A percentile compares a stretch with the other conserved stretches of the same genome.
phyloP scores from a whole-genome alignment of 2,797 vertebrate genomes.

The Onychomys leucogaster region DNA sequence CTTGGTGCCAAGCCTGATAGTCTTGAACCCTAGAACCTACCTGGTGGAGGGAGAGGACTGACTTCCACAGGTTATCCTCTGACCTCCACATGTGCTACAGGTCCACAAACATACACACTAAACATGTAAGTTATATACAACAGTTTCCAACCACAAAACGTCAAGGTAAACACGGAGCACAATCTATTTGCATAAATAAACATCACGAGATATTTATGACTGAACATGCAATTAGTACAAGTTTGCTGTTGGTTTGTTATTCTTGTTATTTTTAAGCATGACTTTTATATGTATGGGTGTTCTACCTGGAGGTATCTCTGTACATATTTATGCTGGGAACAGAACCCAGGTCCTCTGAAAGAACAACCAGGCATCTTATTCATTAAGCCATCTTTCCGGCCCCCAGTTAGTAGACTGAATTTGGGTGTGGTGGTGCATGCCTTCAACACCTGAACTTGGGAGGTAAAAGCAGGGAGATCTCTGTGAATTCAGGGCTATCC shows the following conservation, averaged over 20 bases:
- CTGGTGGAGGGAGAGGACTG: not conserved
- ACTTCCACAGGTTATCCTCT: not conserved
- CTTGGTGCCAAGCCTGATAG: not conserved
- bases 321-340: not conserved
- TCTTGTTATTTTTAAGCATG: not conserved
- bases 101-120: not conserved
- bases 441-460: not conserved
- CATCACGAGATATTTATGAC: conserved; percentile 28
- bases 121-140: not conserved
- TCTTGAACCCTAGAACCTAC: not conserved
- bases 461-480: not conserved
- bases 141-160: conserved; percentile 42
- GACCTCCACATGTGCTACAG: not conserved
- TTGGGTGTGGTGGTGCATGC: not conserved
- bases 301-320: not conserved
- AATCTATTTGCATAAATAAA: conserved; percentile 41
- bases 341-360: not conserved
- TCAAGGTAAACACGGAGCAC: not conserved
- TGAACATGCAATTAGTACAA: conserved; percentile 36
- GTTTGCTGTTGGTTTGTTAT: not conserved
- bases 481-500: not conserved
- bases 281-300: not conserved
- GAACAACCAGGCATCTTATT: not conserved
- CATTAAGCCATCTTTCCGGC: not conserved
- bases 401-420: not conserved